phyloP scores from a whole-genome alignment of 2,888 invertebrate genomes.

The Malthinus flaveolus region DNA sequence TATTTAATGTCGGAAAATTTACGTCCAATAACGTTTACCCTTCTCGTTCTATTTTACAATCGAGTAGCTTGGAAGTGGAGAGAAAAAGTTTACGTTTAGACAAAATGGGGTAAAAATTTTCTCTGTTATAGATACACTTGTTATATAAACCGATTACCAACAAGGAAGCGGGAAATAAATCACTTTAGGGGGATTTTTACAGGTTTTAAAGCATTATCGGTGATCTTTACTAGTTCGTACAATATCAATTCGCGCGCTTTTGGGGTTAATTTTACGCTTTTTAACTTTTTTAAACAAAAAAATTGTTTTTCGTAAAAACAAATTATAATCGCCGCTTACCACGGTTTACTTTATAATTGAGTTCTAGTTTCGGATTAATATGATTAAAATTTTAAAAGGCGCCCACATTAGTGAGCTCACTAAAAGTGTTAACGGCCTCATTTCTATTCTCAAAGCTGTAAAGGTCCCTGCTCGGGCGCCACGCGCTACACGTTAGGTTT shows the following conservation, averaged over 20 bases:
- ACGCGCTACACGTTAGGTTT: too few species aligned
- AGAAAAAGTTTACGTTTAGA: constrained; percentile 4
- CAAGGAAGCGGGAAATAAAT: constrained; percentile 36
- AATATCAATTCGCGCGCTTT: constrained; percentile 19
- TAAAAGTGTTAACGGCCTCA: too few species aligned
- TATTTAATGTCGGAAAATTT: constrained; percentile 26
- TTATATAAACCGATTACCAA: constrained; percentile 36
- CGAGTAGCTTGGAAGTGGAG: background rate
- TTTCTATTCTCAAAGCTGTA: too few species aligned
- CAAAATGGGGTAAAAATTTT: constrained; percentile 4
- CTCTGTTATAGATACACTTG: constrained; percentile 34
- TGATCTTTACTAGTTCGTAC: constrained; percentile 26
- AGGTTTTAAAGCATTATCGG: constrained; percentile 33
- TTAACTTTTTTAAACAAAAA: background rate
- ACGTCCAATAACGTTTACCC: constrained; percentile 9
- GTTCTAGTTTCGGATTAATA: too few species aligned
- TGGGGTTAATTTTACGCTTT: constrained; percentile 4
- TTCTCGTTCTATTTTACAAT: background rate
- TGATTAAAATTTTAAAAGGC: too few species aligned
- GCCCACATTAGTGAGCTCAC: too few species aligned
- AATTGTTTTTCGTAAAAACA: too few species aligned
- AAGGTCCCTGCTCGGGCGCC: too few species aligned
- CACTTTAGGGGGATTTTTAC: constrained; percentile 36
- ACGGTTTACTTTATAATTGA: too few species aligned
- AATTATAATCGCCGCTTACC: too few species aligned